These are phyloP conservation scores for Hybos culiciformis DNA, from an alignment of 2,888 invertebrate species.

Conservation along the genomic window DNA sequence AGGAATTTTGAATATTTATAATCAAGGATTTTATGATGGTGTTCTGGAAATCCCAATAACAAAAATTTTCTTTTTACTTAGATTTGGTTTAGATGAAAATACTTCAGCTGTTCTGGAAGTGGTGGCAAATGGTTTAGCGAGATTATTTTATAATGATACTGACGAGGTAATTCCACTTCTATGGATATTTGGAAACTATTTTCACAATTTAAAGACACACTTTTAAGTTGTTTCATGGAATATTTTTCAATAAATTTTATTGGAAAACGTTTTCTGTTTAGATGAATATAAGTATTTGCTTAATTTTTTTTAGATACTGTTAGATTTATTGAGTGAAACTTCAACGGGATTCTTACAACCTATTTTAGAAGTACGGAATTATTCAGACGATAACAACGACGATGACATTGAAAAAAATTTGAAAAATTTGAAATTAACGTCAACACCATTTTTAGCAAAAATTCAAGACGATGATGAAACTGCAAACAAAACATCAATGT, in stretches of 20 bases:
- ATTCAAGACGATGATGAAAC: slow-evolving; percentile 29
- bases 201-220: neutral
- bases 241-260: too few species aligned
- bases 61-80: slow-evolving; percentile 63
- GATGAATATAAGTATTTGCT: too few species aligned
- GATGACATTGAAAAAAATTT: slow-evolving; percentile 44
- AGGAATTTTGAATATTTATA: slow-evolving; percentile 58
- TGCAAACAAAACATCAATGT: slow-evolving; percentile 49
- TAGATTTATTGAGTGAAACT: slow-evolving; percentile 54
- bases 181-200: neutral
- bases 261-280: too few species aligned
- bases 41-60: slow-evolving; percentile 60
- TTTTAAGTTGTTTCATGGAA: too few species aligned
- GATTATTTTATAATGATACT: slow-evolving; percentile 57
- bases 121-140: slow-evolving; percentile 60
- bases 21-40: slow-evolving; percentile 61
- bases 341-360: slow-evolving; percentile 52
- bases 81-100: slow-evolving; percentile 79
- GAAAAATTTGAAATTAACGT: slow-evolving; percentile 27
- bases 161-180: slow-evolving; percentile 50
- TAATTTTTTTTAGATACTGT: slow-evolving; percentile 34
- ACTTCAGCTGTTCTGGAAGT: slow-evolving; percentile 57
- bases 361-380: slow-evolving; percentile 36
- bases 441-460: slow-evolving; percentile 24
- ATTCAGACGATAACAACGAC: slow-evolving; percentile 19